Base-by-base conservation (phyloP, 2,888 invertebrate species). In the Hydraecia micacea region DNA sequence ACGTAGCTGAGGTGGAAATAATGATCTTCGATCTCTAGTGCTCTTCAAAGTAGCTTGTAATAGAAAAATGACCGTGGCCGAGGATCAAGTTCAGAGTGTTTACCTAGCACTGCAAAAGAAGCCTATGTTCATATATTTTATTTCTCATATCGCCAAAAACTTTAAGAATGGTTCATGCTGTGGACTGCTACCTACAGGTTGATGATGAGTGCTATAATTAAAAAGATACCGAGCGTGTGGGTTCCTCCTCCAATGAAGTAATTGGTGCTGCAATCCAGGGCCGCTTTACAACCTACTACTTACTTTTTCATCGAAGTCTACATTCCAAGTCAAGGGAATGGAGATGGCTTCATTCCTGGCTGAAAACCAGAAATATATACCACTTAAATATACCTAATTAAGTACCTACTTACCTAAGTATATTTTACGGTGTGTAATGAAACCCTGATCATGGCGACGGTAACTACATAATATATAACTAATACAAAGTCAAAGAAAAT, bases 401-500 rank as follows among this genome's bases (percentile, higher is more conserved):
- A 55, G 25, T 55, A 55, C 18, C 49, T 55, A 55, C 18, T 18
- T 55, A 25, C 52, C 7, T 21, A 49, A 52, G 21, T 63, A 42
- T 18, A 32, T 36, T 65, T 46, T 46, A 72, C 28, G 18, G 7
- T 36, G 9, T 28, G 7, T 28, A 55, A 78, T 77, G 49, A 77
- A 42, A 55, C 13, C 36, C 62, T 55, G 32, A 46, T 77, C n/a
- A 42, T 1, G 11, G 46, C 46, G 15, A 32, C 18, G 21, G 18
- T 49, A 42, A 42, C 32, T 60, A 55, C 67, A 67, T 67, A 73
- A 42, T 66, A 42, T 67, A 71, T 55, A 78, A 58, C 67, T 69
- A 70, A 52, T 76, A 70, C 71, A 66, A 67, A 75, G 71, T 67
- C 39, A 66, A 75, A 79, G 62, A 74, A 60, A 63, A 76, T 69